A percentile compares a stretch with the other conserved stretches of the same genome.
Conservation (phyloP, 1,140 invertebrate species). For the Meloidogyne floridensis region DNA sequence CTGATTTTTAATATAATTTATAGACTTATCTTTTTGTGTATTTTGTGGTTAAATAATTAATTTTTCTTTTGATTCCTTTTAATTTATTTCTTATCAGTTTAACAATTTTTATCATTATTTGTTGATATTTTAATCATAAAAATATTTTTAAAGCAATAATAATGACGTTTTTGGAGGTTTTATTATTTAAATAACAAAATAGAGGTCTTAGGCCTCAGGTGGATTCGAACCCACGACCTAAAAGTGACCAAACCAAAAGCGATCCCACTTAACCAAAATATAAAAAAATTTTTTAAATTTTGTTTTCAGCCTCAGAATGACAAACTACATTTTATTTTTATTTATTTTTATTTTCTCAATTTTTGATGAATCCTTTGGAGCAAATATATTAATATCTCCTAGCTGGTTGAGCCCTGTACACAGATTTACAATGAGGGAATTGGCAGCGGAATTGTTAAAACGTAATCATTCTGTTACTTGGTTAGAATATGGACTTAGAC, state of each 20-base stretch:
- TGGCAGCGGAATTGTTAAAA: slow-evolving; percentile 58
- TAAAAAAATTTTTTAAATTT: not conserved
- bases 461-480: slow-evolving; percentile 61
- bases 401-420: slow-evolving; percentile 55
- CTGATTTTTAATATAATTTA: not conserved
- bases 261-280: not conserved
- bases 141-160: not conserved
- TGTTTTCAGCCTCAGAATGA: not conserved
- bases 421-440: slow-evolving; percentile 52
- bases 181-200: not conserved
- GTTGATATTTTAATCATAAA: not conserved
- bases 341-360: not conserved
- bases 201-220: not conserved
- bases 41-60: not conserved
- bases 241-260: not conserved
- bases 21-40: not conserved
- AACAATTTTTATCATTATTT: slow-evolving; percentile 2
- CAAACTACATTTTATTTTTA: not conserved
- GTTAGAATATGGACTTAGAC: slow-evolving; percentile 60
- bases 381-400: slow-evolving; percentile 53
- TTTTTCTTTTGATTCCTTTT: not conserved
- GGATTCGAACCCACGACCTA: not conserved
- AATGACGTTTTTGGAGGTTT: not conserved
- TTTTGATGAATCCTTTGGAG: not conserved
- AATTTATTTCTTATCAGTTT: not conserved